A percentile compares a stretch with the other conserved stretches of the same genome.
phyloP scores from a whole-genome alignment of 2,888 invertebrate genomes.

The Nymphalis polychloros region DNA sequence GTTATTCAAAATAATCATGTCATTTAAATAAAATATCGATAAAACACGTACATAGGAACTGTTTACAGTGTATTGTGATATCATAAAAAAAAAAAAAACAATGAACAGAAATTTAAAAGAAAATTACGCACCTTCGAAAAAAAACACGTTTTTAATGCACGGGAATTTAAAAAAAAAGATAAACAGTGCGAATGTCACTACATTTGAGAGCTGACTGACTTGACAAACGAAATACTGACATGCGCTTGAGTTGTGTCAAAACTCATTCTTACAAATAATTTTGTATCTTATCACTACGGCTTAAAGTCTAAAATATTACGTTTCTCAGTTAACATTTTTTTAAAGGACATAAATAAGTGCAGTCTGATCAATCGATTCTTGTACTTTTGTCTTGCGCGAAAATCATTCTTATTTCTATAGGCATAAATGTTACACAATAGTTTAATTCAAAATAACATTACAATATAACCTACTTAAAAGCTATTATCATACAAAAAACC shows the following conservation, averaged over 20 bases:
- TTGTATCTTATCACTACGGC: not conserved
- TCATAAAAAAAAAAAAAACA: not conserved
- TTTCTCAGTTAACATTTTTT: not conserved
- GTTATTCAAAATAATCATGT: too few species aligned
- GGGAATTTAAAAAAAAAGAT: conserved; percentile 1
- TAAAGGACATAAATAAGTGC: conserved; percentile 11
- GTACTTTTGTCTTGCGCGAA: too few species aligned
- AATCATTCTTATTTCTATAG: not conserved
- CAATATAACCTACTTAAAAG: not conserved
- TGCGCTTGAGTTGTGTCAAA: conserved; percentile 36
- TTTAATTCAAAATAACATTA: not conserved
- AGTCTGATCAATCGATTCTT: not conserved
- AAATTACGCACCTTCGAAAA: conserved; percentile 21
- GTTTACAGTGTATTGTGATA: too few species aligned
- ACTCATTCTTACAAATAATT: not conserved
- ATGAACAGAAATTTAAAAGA: not conserved
- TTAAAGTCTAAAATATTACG: not conserved
- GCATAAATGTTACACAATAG: not conserved
- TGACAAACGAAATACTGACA: conserved; percentile 35
- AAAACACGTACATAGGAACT: too few species aligned
- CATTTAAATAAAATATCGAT: too few species aligned
- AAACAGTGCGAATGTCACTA: conserved; percentile 34
- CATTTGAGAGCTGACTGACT: conserved; percentile 40
- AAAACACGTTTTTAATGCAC: not conserved
- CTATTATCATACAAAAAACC: not conserved